phyloP scores from a whole-genome alignment of 2,797 vertebrate species.

The Silurus lanzhouensis region DNA sequence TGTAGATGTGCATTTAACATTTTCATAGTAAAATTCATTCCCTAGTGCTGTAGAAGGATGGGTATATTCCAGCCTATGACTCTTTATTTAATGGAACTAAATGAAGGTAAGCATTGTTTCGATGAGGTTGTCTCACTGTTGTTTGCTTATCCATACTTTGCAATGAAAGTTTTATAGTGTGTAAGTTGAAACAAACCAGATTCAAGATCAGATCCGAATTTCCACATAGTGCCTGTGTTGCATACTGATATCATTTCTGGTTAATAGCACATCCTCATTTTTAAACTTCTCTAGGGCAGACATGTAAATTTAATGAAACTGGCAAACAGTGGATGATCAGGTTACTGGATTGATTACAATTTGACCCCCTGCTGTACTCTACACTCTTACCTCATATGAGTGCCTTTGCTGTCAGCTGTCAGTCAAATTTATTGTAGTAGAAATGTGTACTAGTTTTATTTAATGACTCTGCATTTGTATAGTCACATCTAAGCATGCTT shows the following conservation, averaged over 20 bases:
- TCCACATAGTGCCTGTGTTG: not conserved
- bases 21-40: not conserved
- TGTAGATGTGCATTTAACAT: slow-evolving; percentile 47
- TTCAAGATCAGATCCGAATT: not conserved
- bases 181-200: not conserved
- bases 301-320: slow-evolving; percentile 86
- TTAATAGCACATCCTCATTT: slow-evolving; percentile 56
- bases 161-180: not conserved
- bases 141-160: not conserved
- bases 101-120: slow-evolving; percentile 42
- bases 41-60: not conserved
- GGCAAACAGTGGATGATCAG: slow-evolving; percentile 75
- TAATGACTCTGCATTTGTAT: not conserved
- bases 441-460: too few species aligned
- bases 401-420: not conserved
- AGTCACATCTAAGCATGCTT: not conserved
- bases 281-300: slow-evolving; percentile 65
- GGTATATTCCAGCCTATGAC: not conserved
- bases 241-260: slow-evolving; percentile 29
- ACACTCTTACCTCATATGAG: slow-evolving; percentile 20
- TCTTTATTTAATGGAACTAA: not conserved
- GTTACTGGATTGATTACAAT: slow-evolving; percentile 82
- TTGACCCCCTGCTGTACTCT: slow-evolving; percentile 69
- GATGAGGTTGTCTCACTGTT: not conserved
- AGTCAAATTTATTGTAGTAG: not conserved